Conservation (phyloP, 2,888 invertebrate genomes). For the Apocheima hispidaria region DNA sequence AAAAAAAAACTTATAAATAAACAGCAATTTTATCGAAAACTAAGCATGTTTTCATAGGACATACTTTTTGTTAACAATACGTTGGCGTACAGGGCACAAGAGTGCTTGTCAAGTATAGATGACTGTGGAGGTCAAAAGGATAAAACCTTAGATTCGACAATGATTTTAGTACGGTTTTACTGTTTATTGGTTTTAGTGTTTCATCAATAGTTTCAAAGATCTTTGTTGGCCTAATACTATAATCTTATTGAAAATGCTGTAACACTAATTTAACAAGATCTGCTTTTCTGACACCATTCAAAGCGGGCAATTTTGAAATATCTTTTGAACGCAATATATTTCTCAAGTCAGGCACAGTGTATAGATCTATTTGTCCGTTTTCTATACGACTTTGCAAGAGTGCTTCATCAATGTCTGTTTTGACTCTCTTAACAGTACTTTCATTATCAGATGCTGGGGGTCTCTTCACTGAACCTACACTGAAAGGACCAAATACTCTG, state of each 20-base stretch:
- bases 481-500: conserved; percentile 77
- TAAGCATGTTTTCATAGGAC: no score
- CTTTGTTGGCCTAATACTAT: background rate
- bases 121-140: no score
- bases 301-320: conserved; percentile 59
- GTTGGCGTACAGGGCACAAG: no score
- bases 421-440: conserved; percentile 56
- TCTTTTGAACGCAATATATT: conserved; percentile 64
- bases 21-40: no score
- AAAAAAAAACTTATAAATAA: no score
- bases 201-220: no score
- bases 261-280: conserved; percentile 72
- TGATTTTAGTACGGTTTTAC: no score
- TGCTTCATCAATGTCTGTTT: conserved; percentile 64
- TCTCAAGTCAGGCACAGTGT: conserved; percentile 70
- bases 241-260: conserved; percentile 51
- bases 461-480: conserved; percentile 61
- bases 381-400: conserved; percentile 59
- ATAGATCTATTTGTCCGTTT: conserved; percentile 59
- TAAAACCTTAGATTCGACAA: no score
- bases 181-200: no score
- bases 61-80: no score
- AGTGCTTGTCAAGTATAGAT: no score
- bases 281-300: conserved; percentile 70
- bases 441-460: conserved; percentile 41